Evolutionary conservation across 2,888 invertebrate genomes (phyloP).

Genomic region (Dioctria rufipes): DNA sequence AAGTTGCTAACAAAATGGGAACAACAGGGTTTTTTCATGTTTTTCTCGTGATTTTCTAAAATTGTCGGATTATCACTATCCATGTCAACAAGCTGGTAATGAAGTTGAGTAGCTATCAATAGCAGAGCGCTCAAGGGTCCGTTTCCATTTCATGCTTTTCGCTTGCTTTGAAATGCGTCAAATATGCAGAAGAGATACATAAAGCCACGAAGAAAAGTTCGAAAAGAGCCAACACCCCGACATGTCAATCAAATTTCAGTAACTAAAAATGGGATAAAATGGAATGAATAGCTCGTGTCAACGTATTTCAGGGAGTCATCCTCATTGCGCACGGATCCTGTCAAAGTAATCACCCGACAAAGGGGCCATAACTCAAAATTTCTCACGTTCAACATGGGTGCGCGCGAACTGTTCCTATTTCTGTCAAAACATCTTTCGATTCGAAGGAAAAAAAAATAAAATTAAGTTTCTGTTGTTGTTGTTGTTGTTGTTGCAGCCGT

Average conservation of each 20-base stretch:
- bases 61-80: conserved; percentile 41
- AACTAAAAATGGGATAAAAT: conserved; percentile 47
- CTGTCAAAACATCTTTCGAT: conserved; percentile 28
- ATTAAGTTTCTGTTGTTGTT: no score
- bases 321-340: conserved; percentile 35
- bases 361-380: conserved; percentile 54
- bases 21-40: conserved; percentile 39
- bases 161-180: conserved; percentile 2
- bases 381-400: conserved; percentile 50
- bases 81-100: conserved; percentile 20
- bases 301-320: not conserved
- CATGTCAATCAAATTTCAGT: conserved; percentile 48
- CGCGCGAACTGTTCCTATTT: conserved; percentile 46
- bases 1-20: conserved; percentile 26
- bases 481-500: not conserved
- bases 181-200: not conserved
- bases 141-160: not conserved
- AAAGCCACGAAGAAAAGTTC: conserved; percentile 18
- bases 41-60: conserved; percentile 29
- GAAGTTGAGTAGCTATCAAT: conserved; percentile 11
- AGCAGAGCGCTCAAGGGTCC: not conserved
- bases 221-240: conserved; percentile 1
- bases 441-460: no score
- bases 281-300: conserved; percentile 35
- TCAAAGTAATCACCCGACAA: conserved; percentile 51